phyloP scores from a whole-genome alignment of 2,888 invertebrate species.

The Crepidodera aurea region DNA sequence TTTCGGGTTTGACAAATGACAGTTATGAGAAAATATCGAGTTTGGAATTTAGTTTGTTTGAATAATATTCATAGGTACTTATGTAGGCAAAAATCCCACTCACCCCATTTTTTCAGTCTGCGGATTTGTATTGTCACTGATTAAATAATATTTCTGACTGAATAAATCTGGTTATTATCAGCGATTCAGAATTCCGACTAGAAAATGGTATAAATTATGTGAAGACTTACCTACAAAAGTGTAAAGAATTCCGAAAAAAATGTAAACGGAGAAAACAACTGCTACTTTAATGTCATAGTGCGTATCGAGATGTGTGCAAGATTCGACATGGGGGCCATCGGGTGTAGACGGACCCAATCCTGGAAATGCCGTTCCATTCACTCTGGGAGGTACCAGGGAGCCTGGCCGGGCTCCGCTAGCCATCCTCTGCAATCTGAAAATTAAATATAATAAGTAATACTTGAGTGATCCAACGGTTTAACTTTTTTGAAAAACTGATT shows the following conservation, averaged over 20 bases:
- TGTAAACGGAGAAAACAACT: conserved; percentile 74
- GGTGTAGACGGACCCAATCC: conserved; percentile 47
- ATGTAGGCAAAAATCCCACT: no score
- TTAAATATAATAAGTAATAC: conserved; percentile 4
- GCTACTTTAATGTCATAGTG: conserved; percentile 73
- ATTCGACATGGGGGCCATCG: conserved; percentile 61
- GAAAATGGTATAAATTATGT: no score
- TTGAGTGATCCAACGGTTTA: conserved; percentile 1
- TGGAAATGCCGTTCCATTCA: conserved; percentile 61
- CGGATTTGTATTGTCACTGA: no score
- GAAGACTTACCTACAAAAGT: conserved; percentile 78
- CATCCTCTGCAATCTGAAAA: conserved; percentile 45
- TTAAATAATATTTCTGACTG: no score
- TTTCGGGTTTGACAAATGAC: no score
- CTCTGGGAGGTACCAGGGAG: conserved; percentile 64
- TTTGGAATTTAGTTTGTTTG: no score
- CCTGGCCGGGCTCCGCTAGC: conserved; percentile 66
- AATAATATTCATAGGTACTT: no score
- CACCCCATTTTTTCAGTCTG: no score
- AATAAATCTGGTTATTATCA: no score
- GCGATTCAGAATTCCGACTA: no score
- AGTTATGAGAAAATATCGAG: no score
- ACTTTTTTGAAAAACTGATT: no score
- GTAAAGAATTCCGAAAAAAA: conserved; percentile 84
- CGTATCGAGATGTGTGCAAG: conserved; percentile 66